Evolutionary conservation across 2,113 vertebrate genomes (phyloP).

Genomic region (Equus przewalskii): DNA sequence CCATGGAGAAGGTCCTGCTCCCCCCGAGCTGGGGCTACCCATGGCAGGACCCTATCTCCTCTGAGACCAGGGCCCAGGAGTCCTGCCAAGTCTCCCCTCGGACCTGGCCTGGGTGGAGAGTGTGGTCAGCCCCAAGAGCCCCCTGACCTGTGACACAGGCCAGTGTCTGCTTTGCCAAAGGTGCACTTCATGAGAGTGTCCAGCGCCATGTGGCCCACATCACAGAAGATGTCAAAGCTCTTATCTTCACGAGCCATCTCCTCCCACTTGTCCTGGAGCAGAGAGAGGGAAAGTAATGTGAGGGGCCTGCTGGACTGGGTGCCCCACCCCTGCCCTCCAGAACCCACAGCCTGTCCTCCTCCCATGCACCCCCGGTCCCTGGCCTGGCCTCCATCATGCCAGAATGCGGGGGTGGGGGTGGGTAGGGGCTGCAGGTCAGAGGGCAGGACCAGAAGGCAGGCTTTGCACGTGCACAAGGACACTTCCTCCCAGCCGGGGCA

Average conservation of each 20-base stretch:
- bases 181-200: constrained; percentile 92
- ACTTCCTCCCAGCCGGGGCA: neutral
- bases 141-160: constrained; percentile 88
- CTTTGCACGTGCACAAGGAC: neutral
- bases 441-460: neutral
- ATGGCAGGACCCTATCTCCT: neutral
- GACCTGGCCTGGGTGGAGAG: neutral
- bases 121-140: neutral
- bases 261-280: constrained; percentile 91
- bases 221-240: constrained; percentile 89
- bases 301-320: neutral
- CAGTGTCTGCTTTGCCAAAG: constrained; percentile 90
- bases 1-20: neutral
- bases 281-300: neutral
- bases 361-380: neutral
- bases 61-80: neutral
- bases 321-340: neutral
- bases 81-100: neutral
- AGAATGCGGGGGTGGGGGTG: neutral
- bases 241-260: constrained; percentile 79
- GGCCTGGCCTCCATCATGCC: neutral
- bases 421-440: neutral
- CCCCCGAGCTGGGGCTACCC: too few species aligned
- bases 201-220: constrained; percentile 92
- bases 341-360: neutral